These are phyloP conservation scores for Neotoma lepida DNA, from an alignment of 2,113 vertebrate species.

Conservation along the genomic window DNA sequence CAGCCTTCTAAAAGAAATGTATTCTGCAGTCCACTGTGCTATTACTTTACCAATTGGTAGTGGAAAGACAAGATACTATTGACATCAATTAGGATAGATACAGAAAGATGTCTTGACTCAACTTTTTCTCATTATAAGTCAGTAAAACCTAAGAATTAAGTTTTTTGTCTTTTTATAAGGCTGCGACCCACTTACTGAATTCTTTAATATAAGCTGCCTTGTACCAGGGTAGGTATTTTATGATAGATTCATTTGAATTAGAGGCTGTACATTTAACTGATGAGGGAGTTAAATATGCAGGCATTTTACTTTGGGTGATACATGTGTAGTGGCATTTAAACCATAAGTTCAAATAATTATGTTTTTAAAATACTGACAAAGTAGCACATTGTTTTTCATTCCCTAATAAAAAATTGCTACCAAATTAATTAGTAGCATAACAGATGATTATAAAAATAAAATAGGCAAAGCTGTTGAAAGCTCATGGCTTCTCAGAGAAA, in stretches of 20 bases:
- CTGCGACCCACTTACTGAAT: not conserved
- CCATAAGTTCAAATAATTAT: constrained; percentile 64
- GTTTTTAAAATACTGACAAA: constrained; percentile 64
- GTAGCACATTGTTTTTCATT: constrained; percentile 53
- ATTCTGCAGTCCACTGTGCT: not conserved
- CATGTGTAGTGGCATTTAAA: constrained; percentile 34
- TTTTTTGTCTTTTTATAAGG: not conserved
- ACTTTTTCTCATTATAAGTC: not conserved
- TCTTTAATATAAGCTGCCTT: not conserved
- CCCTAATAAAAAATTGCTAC: constrained; percentile 31
- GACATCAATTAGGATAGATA: not conserved
- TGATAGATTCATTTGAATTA: constrained; percentile 34
- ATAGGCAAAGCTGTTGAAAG: constrained; percentile 69
- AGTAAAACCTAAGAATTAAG: not conserved
- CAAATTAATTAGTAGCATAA: constrained; percentile 74
- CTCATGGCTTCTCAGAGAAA: constrained; percentile 49
- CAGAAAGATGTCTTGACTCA: not conserved
- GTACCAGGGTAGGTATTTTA: not conserved
- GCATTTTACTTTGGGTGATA: not conserved
- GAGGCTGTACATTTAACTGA: constrained; percentile 46
- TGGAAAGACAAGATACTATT: not conserved
- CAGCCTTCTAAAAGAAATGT: not conserved
- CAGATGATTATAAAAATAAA: constrained; percentile 65
- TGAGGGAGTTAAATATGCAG: constrained; percentile 11
- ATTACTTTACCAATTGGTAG: not conserved